Evolutionary conservation across 2,113 vertebrate genomes (phyloP).

Genomic region (Corydoras maculifer): DNA sequence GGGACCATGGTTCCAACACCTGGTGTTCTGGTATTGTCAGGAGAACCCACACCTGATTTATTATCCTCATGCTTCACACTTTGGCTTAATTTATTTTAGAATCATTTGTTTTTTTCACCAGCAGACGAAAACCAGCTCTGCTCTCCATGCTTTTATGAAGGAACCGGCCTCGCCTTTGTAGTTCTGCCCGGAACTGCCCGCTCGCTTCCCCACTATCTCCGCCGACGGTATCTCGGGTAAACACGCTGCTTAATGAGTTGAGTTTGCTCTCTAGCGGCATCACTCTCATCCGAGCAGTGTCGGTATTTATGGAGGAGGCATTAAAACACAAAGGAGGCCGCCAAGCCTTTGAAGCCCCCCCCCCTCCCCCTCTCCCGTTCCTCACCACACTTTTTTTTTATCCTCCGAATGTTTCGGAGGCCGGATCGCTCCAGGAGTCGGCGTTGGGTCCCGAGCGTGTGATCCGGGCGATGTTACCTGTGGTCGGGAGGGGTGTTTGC

Average conservation of each 20-base stretch:
- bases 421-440: conserved; percentile 30
- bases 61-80: too few relatives aligned
- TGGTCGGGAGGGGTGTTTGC: conserved; percentile 44
- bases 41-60: neutral
- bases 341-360: conserved; percentile 34
- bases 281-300: conserved; percentile 30
- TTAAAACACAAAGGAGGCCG: conserved; percentile 44
- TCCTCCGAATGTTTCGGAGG: conserved; percentile 24
- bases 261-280: conserved; percentile 29
- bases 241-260: conserved; percentile 47
- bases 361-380: neutral
- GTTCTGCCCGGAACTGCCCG: conserved; percentile 25
- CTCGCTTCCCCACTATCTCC: conserved; percentile 22
- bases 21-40: neutral
- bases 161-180: conserved; percentile 38
- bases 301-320: conserved; percentile 48
- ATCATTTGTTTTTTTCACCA: conserved; percentile 18
- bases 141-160: conserved; percentile 20
- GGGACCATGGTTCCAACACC: conserved; percentile 35
- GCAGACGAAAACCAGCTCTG: conserved; percentile 32
- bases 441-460: conserved; percentile 23
- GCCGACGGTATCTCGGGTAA: conserved; percentile 38
- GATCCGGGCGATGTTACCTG: conserved; percentile 32
- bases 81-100: neutral
- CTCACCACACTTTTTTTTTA: conserved; percentile 10